Percentiles rank a stretch among this genome's conserved stretches.
These are phyloP conservation scores for Mesembrinibis cayennensis DNA, from an alignment of 2,113 vertebrate species.

Conservation along the genomic window DNA sequence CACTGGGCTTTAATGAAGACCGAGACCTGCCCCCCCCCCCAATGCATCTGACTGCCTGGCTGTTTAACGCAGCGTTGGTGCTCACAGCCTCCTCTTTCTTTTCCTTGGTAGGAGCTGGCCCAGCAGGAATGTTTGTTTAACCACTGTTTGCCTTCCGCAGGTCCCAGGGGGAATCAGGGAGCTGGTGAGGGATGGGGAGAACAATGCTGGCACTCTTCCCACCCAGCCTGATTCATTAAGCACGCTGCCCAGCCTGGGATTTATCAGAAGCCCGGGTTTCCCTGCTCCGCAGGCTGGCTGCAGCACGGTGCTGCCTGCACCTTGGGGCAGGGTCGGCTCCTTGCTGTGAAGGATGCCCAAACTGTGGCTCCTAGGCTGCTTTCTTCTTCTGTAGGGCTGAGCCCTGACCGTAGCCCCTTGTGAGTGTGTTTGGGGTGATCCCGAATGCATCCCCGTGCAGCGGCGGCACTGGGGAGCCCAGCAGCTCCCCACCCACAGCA, in stretches of 20 bases:
- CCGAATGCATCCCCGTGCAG: fast-evolving
- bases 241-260: not conserved
- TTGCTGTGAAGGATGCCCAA: not conserved
- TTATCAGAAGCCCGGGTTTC: fast-evolving
- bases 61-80: not conserved
- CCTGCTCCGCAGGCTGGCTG: not conserved
- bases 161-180: not conserved
- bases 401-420: fast-evolving
- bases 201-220: not conserved
- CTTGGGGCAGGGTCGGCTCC: not conserved
- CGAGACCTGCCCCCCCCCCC: not conserved
- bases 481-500: not conserved
- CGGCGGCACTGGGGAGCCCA: not conserved
- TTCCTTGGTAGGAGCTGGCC: not conserved
- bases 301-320: fast-evolving
- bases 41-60: fast-evolving
- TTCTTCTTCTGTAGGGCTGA: not conserved
- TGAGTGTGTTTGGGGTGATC: not conserved
- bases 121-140: not conserved
- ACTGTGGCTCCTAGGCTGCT: not conserved
- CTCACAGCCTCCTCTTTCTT: not conserved
- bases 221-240: not conserved
- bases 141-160: not conserved
- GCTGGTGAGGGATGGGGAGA: not conserved
- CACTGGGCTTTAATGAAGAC: not conserved